phyloP scores from a whole-genome alignment of 1,140 invertebrate genomes.

The Tenebrio molitor region DNA sequence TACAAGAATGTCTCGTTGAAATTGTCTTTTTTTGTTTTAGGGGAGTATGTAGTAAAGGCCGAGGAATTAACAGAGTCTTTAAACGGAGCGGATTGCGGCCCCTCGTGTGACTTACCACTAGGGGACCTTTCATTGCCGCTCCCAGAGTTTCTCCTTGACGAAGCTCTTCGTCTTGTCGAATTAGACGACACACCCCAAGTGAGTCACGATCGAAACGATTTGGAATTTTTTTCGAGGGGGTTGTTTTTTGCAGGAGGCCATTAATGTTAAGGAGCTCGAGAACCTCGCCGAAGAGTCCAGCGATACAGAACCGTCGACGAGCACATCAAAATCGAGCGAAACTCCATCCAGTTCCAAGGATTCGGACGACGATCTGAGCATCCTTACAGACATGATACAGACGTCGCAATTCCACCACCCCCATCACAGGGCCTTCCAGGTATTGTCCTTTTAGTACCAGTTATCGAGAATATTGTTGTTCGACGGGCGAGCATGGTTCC shows the following conservation, averaged over 20 bases:
- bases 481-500: neutral
- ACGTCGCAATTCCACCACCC: slow-evolving; percentile 76
- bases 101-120: slow-evolving; percentile 61
- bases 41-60: slow-evolving; percentile 74
- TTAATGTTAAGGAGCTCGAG: slow-evolving; percentile 58
- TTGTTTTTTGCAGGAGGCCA: slow-evolving; percentile 56
- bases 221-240: slow-evolving; percentile 28
- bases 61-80: slow-evolving; percentile 63
- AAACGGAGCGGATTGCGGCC: slow-evolving; percentile 54
- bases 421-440: slow-evolving; percentile 73
- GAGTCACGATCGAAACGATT: slow-evolving; percentile 25
- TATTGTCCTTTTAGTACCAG: slow-evolving; percentile 57
- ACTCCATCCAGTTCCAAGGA: slow-evolving; percentile 50
- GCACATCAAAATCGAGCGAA: slow-evolving; percentile 47
- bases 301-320: slow-evolving; percentile 42
- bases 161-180: slow-evolving; percentile 79
- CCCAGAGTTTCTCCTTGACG: slow-evolving; percentile 79
- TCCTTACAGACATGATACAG: slow-evolving; percentile 75
- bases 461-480: neutral
- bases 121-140: slow-evolving; percentile 67
- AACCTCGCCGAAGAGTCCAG: slow-evolving; percentile 44
- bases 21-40: slow-evolving; percentile 60
- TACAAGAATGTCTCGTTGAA: too few species aligned
- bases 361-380: slow-evolving; percentile 68
- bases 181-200: slow-evolving; percentile 75